These are phyloP conservation scores for Brachionus manjavacas DNA, from an alignment of 1,140 invertebrate species.

Conservation along the genomic window DNA sequence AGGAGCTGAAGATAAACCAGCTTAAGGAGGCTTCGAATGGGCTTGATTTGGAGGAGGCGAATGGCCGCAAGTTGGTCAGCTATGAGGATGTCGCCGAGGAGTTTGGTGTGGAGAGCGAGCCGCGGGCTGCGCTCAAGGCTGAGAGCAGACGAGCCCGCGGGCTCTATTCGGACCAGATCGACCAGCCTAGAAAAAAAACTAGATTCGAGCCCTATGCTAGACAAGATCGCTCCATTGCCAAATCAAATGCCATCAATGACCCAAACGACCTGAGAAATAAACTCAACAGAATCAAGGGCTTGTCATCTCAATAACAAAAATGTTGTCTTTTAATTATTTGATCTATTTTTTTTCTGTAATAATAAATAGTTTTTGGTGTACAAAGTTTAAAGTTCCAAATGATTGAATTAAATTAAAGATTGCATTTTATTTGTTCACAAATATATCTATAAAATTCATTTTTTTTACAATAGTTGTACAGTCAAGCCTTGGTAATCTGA, in stretches of 20 bases:
- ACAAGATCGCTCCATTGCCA: not conserved
- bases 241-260: not conserved
- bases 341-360: too few relatives aligned
- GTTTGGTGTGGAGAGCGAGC: not conserved
- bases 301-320: not conserved
- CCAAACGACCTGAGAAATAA: conserved; percentile 22
- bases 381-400: too few relatives aligned
- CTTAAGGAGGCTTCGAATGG: not conserved
- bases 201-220: not conserved
- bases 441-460: too few relatives aligned
- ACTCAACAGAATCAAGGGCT: not conserved
- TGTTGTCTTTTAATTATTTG: too few relatives aligned
- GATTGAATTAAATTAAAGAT: too few relatives aligned
- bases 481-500: too few relatives aligned
- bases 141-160: not conserved
- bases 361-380: too few relatives aligned
- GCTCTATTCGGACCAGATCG: not conserved
- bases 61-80: not conserved
- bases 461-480: too few relatives aligned
- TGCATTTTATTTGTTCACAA: too few relatives aligned
- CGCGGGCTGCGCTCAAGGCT: not conserved
- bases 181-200: not conserved
- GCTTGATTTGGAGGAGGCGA: not conserved
- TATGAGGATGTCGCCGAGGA: not conserved
- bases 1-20: not conserved